Conservation (phyloP, 2,888 invertebrate genomes). For the Proisotoma minuta region DNA sequence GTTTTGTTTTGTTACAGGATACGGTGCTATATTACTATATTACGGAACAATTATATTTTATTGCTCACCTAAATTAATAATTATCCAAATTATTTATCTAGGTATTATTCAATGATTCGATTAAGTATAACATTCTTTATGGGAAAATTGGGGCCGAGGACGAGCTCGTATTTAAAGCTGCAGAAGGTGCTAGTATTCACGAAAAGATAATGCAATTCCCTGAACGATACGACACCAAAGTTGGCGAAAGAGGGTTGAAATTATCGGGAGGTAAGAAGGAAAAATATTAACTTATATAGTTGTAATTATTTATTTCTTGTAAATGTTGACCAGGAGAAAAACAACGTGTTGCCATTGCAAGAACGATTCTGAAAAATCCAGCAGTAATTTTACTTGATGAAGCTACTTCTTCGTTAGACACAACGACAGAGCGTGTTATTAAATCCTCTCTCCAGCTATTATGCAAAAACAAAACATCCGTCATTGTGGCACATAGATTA, state of each 20-base stretch:
- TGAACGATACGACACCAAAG: conserved; percentile 78
- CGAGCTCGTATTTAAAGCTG: conserved; percentile 80
- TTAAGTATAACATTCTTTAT: conserved; percentile 92
- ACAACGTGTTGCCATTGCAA: conserved; percentile 85
- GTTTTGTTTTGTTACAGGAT: no score
- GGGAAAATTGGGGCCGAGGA: conserved; percentile 73
- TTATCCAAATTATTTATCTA: no score
- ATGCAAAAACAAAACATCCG: conserved; percentile 80
- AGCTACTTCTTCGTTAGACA: conserved; percentile 91
- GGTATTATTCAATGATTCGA: conserved; percentile 87
- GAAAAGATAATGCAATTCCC: conserved; percentile 86
- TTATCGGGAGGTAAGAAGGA: conserved; percentile 98
- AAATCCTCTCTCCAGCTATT: conserved; percentile 71
- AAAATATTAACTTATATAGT: not conserved
- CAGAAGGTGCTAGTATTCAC: conserved; percentile 89
- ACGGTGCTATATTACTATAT: no score
- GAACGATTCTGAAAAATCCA: conserved; percentile 88
- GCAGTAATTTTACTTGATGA: conserved; percentile 88
- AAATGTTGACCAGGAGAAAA: not conserved
- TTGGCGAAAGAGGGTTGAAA: conserved; percentile 90
- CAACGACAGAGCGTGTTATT: conserved; percentile 87
- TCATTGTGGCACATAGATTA: conserved; percentile 89
- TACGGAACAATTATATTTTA: no score
- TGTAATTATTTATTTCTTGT: not conserved
- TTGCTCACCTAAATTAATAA: no score